Conservation (phyloP, 2,888 invertebrate species). For the Phyllotreta striolata region DNA sequence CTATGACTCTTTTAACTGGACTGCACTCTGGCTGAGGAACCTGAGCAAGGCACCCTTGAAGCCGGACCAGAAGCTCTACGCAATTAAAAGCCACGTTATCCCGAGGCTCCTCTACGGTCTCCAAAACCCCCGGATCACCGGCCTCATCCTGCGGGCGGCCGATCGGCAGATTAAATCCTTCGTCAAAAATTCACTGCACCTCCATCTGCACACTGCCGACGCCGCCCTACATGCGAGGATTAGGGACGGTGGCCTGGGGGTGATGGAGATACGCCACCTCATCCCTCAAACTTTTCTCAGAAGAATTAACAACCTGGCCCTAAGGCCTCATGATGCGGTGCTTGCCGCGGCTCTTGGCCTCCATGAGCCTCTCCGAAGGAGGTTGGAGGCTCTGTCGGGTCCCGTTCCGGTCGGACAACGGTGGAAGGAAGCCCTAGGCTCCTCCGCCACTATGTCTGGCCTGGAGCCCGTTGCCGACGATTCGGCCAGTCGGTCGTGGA, state of each 20-base stretch:
- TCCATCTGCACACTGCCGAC: background rate
- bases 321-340: conserved; percentile 23
- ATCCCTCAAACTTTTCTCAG: conserved; percentile 15
- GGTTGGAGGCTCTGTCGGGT: conserved; percentile 26
- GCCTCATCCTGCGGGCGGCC: background rate
- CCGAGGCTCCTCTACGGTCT: background rate
- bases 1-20: too few species aligned
- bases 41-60: background rate
- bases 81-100: background rate
- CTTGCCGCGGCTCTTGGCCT: conserved; percentile 27
- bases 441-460: background rate
- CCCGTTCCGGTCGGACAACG: conserved; percentile 13
- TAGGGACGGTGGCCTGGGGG: conserved; percentile 48
- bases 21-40: background rate
- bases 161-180: background rate
- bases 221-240: too few species aligned
- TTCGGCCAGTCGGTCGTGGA: conserved; percentile 25
- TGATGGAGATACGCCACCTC: conserved; percentile 38
- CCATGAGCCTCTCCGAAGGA: background rate
- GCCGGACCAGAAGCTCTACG: background rate
- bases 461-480: background rate
- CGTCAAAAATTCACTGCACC: background rate
- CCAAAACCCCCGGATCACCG: background rate
- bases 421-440: conserved; percentile 5
- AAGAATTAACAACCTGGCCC: conserved; percentile 29